A percentile compares a stretch with the other conserved stretches of the same genome.
Conservation (phyloP, 1,140 invertebrate species). For the Dreissena rostriformis region DNA sequence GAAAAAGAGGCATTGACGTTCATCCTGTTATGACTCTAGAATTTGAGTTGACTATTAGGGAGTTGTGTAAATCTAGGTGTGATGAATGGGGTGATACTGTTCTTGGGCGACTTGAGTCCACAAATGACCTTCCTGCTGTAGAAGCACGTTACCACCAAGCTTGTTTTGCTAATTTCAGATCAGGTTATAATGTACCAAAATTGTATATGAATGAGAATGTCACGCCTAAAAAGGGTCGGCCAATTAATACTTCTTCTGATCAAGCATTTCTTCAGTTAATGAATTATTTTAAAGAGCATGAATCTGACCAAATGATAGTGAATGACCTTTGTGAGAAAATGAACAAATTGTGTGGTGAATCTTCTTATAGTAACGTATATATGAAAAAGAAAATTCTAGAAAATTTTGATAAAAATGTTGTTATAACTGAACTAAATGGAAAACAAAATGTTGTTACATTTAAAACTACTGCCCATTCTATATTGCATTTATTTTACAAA, state of each 20-base stretch:
- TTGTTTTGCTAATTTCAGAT: constrained; percentile 45
- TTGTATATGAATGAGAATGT: background rate
- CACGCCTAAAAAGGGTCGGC: background rate
- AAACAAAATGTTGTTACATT: constrained; percentile 57
- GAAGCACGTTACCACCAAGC: constrained; percentile 37
- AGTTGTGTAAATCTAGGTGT: constrained; percentile 8
- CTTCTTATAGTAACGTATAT: constrained; percentile 45
- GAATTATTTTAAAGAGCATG: constrained; percentile 40
- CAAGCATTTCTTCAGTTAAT: constrained; percentile 36
- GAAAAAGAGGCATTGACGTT: background rate
- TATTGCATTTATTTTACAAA: constrained; percentile 44
- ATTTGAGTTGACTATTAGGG: background rate
- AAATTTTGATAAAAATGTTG: constrained; percentile 46
- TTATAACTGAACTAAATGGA: constrained; percentile 46
- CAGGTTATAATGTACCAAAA: constrained; percentile 28
- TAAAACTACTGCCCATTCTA: constrained; percentile 21
- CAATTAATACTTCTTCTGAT: background rate
- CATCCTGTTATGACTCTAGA: background rate
- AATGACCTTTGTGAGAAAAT: constrained; percentile 52
- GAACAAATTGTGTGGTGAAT: constrained; percentile 31
- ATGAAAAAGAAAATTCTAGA: constrained; percentile 59
- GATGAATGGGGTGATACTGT: constrained; percentile 15
- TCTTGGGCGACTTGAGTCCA: constrained; percentile 8
- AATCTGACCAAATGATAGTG: constrained; percentile 53
- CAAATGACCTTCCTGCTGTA: too few relatives aligned